A percentile compares a stretch with the other conserved stretches of the same genome.
Evolutionary conservation across 2,888 invertebrate species (phyloP).

Genomic region (Caenorhabditis sp.): DNA sequence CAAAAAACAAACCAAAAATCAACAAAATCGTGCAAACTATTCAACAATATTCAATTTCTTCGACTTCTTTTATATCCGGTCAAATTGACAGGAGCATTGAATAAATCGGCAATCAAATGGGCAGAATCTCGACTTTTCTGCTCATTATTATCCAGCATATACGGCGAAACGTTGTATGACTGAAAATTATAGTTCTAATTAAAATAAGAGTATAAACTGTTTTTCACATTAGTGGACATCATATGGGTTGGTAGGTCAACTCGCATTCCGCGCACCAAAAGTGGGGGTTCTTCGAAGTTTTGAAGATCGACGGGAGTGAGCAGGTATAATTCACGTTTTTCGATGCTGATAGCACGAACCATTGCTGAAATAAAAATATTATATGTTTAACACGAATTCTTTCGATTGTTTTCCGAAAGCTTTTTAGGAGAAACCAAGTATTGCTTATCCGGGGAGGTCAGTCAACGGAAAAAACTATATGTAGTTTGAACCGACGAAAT

Average conservation of each 20-base stretch:
- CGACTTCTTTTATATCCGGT: slow-evolving; percentile 33
- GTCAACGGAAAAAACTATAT: no score
- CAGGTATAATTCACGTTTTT: slow-evolving; percentile 19
- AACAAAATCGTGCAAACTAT: no score
- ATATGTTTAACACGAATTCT: background rate
- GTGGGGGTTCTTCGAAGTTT: slow-evolving; percentile 17
- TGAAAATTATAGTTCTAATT: slow-evolving; percentile 4
- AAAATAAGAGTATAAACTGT: background rate
- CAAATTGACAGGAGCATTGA: slow-evolving; percentile 15
- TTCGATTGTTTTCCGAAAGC: background rate
- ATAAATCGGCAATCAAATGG: slow-evolving; percentile 12
- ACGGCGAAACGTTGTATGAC: slow-evolving; percentile 29
- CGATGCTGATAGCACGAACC: background rate
- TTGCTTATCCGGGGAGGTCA: no score
- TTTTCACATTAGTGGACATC: slow-evolving; percentile 21
- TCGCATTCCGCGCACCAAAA: slow-evolving; percentile 33
- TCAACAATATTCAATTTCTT: slow-evolving; percentile 4
- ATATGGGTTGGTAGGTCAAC: slow-evolving; percentile 25
- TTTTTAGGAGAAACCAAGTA: background rate
- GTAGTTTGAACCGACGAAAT: no score
- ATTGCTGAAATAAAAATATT: slow-evolving; percentile 7
- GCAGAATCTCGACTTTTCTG: background rate
- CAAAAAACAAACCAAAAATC: no score
- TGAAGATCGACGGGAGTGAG: slow-evolving; percentile 27
- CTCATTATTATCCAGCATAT: slow-evolving; percentile 10